Evolutionary conservation across 1,140 invertebrate species (phyloP).

Genomic region (Megalonaias nervosa): DNA sequence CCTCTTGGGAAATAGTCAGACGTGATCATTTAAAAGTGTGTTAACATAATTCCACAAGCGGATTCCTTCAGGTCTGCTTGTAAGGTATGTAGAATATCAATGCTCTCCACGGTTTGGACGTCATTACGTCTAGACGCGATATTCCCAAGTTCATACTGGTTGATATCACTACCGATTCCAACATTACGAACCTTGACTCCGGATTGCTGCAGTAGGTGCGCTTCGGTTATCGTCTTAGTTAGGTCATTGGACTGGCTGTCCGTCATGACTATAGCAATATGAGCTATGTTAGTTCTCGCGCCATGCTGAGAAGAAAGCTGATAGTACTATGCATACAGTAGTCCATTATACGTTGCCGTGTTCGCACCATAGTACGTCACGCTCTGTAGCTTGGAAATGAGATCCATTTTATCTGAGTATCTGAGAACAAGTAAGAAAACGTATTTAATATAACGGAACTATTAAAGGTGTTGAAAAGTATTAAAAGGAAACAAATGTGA

Average conservation of each 20-base stretch:
- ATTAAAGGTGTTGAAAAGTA: too few species aligned
- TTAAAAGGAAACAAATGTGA: too few species aligned
- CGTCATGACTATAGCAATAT: neutral
- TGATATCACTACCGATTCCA: constrained; percentile 29
- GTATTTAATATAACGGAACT: too few species aligned
- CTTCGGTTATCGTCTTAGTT: neutral
- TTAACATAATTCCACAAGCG: constrained; percentile 18
- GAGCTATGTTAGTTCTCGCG: neutral
- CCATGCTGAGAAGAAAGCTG: neutral
- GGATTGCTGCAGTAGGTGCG: neutral
- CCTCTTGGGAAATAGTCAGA: too few species aligned
- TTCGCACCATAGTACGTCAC: neutral
- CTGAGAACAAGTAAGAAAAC: too few species aligned
- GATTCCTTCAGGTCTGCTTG: constrained; percentile 16
- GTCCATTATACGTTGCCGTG: neutral
- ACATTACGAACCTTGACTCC: constrained; percentile 22
- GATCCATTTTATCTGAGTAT: too few species aligned
- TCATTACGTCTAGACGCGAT: constrained; percentile 22
- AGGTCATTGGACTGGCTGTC: neutral
- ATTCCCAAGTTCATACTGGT: constrained; percentile 25
- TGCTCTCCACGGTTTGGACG: constrained; percentile 24
- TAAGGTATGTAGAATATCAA: constrained; percentile 22
- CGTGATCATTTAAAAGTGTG: too few species aligned
- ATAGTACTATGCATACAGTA: neutral
- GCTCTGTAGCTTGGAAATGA: neutral